These are phyloP conservation scores for Colistium nudipinnis DNA, from an alignment of 2,113 vertebrate species.

Conservation along the genomic window DNA sequence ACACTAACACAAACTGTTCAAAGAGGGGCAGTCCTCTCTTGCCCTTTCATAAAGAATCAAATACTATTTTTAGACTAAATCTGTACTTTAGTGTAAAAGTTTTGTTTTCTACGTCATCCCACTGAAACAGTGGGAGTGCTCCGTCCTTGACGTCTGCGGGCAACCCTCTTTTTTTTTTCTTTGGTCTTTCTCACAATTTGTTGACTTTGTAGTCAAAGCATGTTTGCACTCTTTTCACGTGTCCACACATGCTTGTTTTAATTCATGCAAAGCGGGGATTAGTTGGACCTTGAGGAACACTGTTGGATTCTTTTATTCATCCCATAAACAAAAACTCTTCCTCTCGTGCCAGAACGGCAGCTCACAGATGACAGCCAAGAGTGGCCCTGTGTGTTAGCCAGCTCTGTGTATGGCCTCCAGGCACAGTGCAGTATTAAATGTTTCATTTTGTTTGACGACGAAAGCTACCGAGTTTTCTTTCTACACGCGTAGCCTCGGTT, in stretches of 20 bases:
- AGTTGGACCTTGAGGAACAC: conserved; percentile 52
- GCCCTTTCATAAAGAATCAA: conserved; percentile 31
- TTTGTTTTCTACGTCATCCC: conserved; percentile 51
- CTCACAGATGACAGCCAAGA: conserved; percentile 44
- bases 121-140: conserved; percentile 16
- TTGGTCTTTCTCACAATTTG: conserved; percentile 13
- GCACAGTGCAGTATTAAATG: conserved; percentile 60
- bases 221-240: conserved; percentile 52
- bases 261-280: conserved; percentile 72
- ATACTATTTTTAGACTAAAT: conserved; percentile 59
- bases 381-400: conserved; percentile 38
- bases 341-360: conserved; percentile 33
- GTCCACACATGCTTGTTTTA: conserved; percentile 41
- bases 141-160: conserved; percentile 33
- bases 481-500: background rate
- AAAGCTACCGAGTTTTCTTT: conserved; percentile 47
- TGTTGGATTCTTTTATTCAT: conserved; percentile 61
- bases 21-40: conserved; percentile 19
- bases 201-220: conserved; percentile 45
- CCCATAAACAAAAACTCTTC: conserved; percentile 44
- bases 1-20: conserved; percentile 8
- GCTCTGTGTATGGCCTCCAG: conserved; percentile 52
- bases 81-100: conserved; percentile 34
- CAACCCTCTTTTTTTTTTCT: conserved; percentile 27
- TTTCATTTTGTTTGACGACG: conserved; percentile 46